Percentiles rank a stretch among this genome's conserved stretches.
Evolutionary conservation across 2,797 vertebrate genomes (phyloP).

Genomic region (Babyrousa celebensis): DNA sequence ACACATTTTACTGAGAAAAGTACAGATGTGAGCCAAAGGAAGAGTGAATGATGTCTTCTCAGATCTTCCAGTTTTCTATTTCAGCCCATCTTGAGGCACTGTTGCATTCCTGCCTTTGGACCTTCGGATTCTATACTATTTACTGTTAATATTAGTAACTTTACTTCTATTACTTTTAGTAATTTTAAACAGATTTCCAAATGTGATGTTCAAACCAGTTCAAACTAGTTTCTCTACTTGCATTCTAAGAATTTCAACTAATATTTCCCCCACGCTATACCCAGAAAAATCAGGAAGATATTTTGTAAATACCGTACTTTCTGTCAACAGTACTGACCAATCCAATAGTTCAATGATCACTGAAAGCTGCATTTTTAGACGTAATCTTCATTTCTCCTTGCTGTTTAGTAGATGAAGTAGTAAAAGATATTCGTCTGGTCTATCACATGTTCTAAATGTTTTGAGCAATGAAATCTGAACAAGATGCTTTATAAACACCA

Average conservation of each 20-base stretch:
- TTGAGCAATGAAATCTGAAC: constrained; percentile 26
- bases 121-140: neutral
- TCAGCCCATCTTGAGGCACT: neutral
- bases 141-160: too few relatives aligned
- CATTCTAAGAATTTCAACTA: neutral
- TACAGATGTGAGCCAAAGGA: neutral
- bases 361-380: neutral
- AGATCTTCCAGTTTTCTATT: neutral
- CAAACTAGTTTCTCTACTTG: constrained; percentile 9
- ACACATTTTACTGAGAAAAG: neutral
- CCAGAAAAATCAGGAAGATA: neutral
- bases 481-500: neutral
- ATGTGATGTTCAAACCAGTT: neutral
- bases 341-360: neutral
- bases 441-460: neutral
- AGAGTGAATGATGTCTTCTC: neutral
- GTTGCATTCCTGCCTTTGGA: neutral
- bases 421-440: neutral
- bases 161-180: neutral
- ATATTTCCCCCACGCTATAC: neutral
- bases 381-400: neutral
- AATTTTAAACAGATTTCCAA: constrained; percentile 3
- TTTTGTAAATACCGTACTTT: neutral
- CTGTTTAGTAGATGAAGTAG: neutral
- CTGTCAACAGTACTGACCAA: neutral